Conservation (phyloP, 2,797 vertebrate species). For the Anomalospiza imberbis region DNA sequence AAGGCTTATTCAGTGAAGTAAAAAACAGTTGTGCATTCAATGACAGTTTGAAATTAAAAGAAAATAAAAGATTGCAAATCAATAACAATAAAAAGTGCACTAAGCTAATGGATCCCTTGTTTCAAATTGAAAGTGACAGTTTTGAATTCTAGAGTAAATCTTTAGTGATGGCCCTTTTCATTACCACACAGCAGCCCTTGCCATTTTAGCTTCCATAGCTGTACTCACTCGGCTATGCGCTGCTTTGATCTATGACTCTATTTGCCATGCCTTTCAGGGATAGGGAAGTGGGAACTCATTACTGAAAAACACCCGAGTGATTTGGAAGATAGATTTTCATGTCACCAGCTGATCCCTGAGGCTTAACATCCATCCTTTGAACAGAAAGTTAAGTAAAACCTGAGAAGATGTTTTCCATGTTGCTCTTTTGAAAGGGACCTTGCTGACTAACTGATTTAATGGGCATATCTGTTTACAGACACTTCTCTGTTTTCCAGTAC, state of each 20-base stretch:
- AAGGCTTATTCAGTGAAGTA: background rate
- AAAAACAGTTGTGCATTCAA: background rate
- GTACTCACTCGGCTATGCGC: background rate
- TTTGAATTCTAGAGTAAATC: slow-evolving; percentile 52
- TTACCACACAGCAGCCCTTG: slow-evolving; percentile 23
- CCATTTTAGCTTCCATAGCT: background rate
- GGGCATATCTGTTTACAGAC: background rate
- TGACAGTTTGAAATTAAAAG: slow-evolving; percentile 41
- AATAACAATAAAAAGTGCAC: slow-evolving; percentile 60
- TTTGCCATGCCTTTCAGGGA: slow-evolving; percentile 31
- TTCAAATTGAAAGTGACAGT: slow-evolving; percentile 63
- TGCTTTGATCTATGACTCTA: slow-evolving; percentile 39
- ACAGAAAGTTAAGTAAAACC: slow-evolving; percentile 44
- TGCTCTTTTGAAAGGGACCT: background rate
- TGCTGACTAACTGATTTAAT: slow-evolving; percentile 12
- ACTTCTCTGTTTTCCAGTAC: background rate
- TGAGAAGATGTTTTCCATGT: slow-evolving; percentile 8
- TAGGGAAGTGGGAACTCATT: slow-evolving; percentile 13
- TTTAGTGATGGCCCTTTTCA: slow-evolving; percentile 59
- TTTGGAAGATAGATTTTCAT: slow-evolving; percentile 53
- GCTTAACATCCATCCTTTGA: background rate
- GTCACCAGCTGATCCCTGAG: slow-evolving; percentile 29
- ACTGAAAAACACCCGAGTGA: slow-evolving; percentile 24
- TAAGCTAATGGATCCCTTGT: slow-evolving; percentile 63
- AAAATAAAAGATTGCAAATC: slow-evolving; percentile 60